Conservation (phyloP, 2,888 invertebrate species). For the Machimus rusticus region DNA sequence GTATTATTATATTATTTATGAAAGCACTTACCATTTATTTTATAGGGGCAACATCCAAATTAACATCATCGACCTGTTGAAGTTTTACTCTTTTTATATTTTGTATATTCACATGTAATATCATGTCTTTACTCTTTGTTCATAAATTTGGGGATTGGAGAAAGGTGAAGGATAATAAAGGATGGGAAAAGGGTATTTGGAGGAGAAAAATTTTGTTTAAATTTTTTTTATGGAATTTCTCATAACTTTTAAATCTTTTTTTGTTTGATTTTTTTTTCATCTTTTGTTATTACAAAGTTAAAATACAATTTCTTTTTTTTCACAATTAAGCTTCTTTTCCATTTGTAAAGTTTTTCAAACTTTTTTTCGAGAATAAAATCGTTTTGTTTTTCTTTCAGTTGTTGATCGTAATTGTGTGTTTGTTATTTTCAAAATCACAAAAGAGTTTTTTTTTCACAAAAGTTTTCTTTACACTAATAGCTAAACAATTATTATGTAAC, state of each 20-base stretch:
- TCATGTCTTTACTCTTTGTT: constrained; percentile 54
- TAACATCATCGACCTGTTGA: neutral
- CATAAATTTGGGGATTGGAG: constrained; percentile 53
- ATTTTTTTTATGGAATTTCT: constrained; percentile 46
- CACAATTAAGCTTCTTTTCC: neutral
- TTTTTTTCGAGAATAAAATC: constrained; percentile 29
- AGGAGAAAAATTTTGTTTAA: constrained; percentile 23
- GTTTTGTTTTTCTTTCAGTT: neutral
- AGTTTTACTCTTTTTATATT: neutral
- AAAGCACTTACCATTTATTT: neutral
- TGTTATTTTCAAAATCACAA: constrained; percentile 32
- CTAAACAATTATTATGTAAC: constrained; percentile 9
- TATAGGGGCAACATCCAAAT: neutral
- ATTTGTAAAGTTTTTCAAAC: constrained; percentile 14
- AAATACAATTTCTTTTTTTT: neutral
- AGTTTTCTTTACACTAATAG: neutral
- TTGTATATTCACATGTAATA: neutral
- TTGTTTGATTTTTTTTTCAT: constrained; percentile 18
- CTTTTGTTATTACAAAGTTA: constrained; percentile 35
- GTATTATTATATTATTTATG: too few species aligned
- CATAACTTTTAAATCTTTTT: constrained; percentile 43
- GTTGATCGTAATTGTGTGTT: neutral
- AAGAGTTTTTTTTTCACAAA: constrained; percentile 18
- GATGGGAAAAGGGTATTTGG: constrained; percentile 8
- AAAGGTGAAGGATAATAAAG: constrained; percentile 14